A percentile compares a stretch with the other conserved stretches of the same genome.
phyloP scores from a whole-genome alignment of 2,797 vertebrate species.

The Tolypeutes matacus region DNA sequence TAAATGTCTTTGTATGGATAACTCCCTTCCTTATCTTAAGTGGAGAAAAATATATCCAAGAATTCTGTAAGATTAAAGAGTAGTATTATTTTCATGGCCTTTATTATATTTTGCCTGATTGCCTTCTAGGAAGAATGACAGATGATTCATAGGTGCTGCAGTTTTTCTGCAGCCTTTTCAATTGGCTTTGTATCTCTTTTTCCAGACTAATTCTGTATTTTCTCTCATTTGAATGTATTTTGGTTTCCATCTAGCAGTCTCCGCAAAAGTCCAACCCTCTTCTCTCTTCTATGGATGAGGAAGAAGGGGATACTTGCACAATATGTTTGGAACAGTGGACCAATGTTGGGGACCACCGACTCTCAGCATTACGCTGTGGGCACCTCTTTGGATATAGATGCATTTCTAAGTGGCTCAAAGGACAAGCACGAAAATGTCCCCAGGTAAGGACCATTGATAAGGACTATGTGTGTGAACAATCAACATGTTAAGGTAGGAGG shows the following conservation, averaged over 20 bases:
- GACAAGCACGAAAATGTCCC: slow-evolving; percentile 95
- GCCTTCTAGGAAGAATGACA: background rate
- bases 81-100: slow-evolving; percentile 38
- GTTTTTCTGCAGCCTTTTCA: slow-evolving; percentile 31
- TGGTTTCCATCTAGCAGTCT: slow-evolving; percentile 66
- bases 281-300: slow-evolving; percentile 85
- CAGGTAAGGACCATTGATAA: slow-evolving; percentile 90
- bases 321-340: slow-evolving; percentile 98
- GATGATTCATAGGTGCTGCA: background rate
- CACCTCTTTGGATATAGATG: slow-evolving; percentile 96
- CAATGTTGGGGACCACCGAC: slow-evolving; percentile 93
- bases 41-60: background rate
- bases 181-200: background rate
- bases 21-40: slow-evolving; percentile 32
- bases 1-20: background rate
- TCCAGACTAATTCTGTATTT: background rate
- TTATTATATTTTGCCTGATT: slow-evolving; percentile 32
- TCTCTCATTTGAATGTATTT: slow-evolving; percentile 46
- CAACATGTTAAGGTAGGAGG: background rate
- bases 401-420: slow-evolving; percentile 95
- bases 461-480: background rate
- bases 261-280: slow-evolving; percentile 61
- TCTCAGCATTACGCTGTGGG: slow-evolving; percentile 95
- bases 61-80: slow-evolving; percentile 13
- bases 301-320: slow-evolving; percentile 92